Percentiles rank a stretch among this genome's conserved stretches.
These are phyloP conservation scores for Stylophora pistillata DNA, from an alignment of 64 coral and sea anemone genomes.

Conservation along the genomic window DNA sequence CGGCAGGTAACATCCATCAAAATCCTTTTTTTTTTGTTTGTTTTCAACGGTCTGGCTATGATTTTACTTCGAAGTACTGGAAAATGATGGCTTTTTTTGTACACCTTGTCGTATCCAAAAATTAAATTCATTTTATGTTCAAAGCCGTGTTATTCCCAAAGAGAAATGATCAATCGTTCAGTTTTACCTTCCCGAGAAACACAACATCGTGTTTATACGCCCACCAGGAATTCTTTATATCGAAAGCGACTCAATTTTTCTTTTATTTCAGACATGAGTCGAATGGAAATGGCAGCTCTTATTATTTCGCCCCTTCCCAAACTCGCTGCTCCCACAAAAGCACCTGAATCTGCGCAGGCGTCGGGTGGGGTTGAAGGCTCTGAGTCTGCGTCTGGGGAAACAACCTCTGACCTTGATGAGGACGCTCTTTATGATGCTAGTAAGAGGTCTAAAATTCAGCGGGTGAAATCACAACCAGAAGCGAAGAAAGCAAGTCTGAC, in stretches of 20 bases:
- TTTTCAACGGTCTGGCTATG: too few species aligned
- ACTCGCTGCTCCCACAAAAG: slow-evolving; percentile 63
- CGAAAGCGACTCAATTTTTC: background rate
- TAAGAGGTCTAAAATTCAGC: slow-evolving; percentile 24
- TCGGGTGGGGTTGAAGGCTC: slow-evolving; percentile 50
- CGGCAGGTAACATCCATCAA: slow-evolving; percentile 61
- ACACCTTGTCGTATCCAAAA: too few species aligned
- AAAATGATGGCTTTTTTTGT: too few species aligned
- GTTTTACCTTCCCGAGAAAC: background rate
- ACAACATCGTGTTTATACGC: background rate
- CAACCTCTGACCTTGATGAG: slow-evolving; percentile 15
- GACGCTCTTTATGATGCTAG: slow-evolving; percentile 27
- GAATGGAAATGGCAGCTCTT: slow-evolving; percentile 90
- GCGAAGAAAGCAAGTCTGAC: slow-evolving; percentile 8
- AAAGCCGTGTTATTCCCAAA: too few species aligned
- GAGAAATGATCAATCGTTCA: too few species aligned
- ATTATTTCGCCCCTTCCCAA: slow-evolving; percentile 82
- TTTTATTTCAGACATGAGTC: slow-evolving; percentile 70
- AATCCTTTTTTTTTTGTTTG: too few species aligned
- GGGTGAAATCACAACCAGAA: slow-evolving; percentile 12
- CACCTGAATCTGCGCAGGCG: slow-evolving; percentile 43
- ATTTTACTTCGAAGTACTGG: too few species aligned
- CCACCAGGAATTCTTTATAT: background rate
- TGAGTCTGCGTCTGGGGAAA: slow-evolving; percentile 36
- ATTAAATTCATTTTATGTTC: too few species aligned